Base-by-base conservation (phyloP, 2,113 vertebrate genomes). In the Caloenas nicobarica region DNA sequence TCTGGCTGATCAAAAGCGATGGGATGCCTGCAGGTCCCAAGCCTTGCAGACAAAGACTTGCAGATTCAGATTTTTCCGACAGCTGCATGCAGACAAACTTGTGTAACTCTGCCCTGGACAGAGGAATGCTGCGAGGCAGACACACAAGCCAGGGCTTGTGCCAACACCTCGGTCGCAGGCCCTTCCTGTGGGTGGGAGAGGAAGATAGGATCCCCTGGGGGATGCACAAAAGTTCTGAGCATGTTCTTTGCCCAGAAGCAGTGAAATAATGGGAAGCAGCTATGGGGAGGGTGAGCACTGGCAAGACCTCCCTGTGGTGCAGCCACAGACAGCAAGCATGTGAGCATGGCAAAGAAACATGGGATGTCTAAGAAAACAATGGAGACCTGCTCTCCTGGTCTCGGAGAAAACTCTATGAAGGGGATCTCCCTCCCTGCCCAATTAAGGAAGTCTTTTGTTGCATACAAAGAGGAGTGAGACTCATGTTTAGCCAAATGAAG, bases 81-180 rank as follows among this genome's bases (percentile, higher is more conserved):
- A 93, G 62, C 74, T 86, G 44, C 36, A 19, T 29, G 21, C 40
- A 62, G 50, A 65, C 36, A 81, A 46, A 38, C 31, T 70, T 48
- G 26, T 42, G 28, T 65, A 86, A 80, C 24, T 73, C 71, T 66
- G 36, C 48, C 42, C 36, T 46, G 64, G 44, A 58, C 34, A 0
- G 0, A 90, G 50, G 51, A 92, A 62, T 0, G 0, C 82, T 58
- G 64, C 0, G 0, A 61, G 71, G n/a, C 80, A 86, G 25, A 13
- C 21, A 13, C 0, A 1, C 68, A 73, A 81, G 82, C 28, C 46
- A 70, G 54, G 46, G n/a, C 82, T 92, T 50, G 54, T 62, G 74
- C 68, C 77, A 46, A 16, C 22, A 36, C n/a, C 58, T 86, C 5
- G 1, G 50, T 15, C 72, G 33, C 3, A 1, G 26, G 31, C n/a